Conservation (phyloP, 2,888 invertebrate species). For the Acleris emargana region DNA sequence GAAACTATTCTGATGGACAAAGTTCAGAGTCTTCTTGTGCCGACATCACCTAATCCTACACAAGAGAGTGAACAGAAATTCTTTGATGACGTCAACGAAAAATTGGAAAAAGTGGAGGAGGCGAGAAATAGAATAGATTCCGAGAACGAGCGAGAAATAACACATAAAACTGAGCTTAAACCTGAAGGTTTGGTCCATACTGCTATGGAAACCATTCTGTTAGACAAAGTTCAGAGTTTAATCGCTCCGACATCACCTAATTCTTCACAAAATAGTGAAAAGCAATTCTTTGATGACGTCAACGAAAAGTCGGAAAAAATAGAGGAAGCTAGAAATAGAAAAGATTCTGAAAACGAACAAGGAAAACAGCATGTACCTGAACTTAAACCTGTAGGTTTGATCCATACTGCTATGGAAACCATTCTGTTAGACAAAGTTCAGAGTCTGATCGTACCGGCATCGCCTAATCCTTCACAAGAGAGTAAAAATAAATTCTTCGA, state of each 20-base stretch:
- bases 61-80: conserved; percentile 60
- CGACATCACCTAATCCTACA: conserved; percentile 63
- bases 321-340: conserved; percentile 41
- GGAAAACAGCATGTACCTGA: background rate
- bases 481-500: too few relatives aligned
- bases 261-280: conserved; percentile 50
- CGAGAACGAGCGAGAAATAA: conserved; percentile 4
- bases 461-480: too few relatives aligned
- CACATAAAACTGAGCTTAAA: conserved; percentile 46
- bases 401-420: background rate
- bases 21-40: conserved; percentile 72
- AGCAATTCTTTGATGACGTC: conserved; percentile 71
- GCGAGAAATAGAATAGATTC: conserved; percentile 44
- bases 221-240: conserved; percentile 79
- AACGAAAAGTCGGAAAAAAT: conserved; percentile 66
- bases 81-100: conserved; percentile 70
- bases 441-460: too few relatives aligned
- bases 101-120: conserved; percentile 66
- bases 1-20: conserved; percentile 83
- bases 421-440: too few relatives aligned
- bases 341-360: conserved; percentile 11
- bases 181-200: conserved; percentile 75
- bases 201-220: conserved; percentile 83
- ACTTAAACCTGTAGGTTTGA: too few relatives aligned
- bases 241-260: conserved; percentile 71